Base-by-base conservation (phyloP, 2,888 invertebrate species). In the Cosmia trapezina region DNA sequence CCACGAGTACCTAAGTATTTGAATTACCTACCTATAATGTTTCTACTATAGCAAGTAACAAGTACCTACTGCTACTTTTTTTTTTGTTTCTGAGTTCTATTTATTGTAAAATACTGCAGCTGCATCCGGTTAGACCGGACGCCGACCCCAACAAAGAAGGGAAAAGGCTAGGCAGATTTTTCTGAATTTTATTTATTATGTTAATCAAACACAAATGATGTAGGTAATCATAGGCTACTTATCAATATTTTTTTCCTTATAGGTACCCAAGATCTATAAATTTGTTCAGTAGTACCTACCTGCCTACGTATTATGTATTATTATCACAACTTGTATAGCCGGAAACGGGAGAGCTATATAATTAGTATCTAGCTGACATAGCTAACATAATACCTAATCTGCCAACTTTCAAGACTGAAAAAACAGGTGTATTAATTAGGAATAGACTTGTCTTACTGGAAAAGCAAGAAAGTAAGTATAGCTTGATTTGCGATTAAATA, bases 151-250 rank as follows among this genome's bases (percentile, higher is more conserved):
- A 28, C 28, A 28, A 2, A 28, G 28, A 2, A 2, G 28, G 28
- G 28, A 28, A 28, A n/a, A n/a, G n/a, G n/a, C n/a, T n/a, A n/a
- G n/a, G n/a, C n/a, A n/a, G n/a, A n/a, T n/a, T n/a, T 28, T 37
- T 37, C 37, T 6, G 37, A 37, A 6, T 79, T 53, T 9, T 49
- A 33, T 73, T 60, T 37, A 19, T 1, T 19, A 37, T 9, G 37
- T 49, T 28, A 45, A 45, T 54, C 49, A 65, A 64, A 64, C 19
- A 74, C 12, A 61, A 61, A 47, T 81, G 49, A 75, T 76, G 54
- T 37, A 5, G 5, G 5, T 66, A 61, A 81, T 61, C 60, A 53
- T 53, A n/a, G 1, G 4, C 37, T 37, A 37, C 37, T 17, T 33
- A 33, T 63, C 41, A 57, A 53, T 49, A 9, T 47, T n/a, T 37